Evolutionary conservation across 2,888 invertebrate genomes (phyloP), one percentile per base, ranked within the genome.

Genomic region (Cylindroiulus punctatus): DNA sequence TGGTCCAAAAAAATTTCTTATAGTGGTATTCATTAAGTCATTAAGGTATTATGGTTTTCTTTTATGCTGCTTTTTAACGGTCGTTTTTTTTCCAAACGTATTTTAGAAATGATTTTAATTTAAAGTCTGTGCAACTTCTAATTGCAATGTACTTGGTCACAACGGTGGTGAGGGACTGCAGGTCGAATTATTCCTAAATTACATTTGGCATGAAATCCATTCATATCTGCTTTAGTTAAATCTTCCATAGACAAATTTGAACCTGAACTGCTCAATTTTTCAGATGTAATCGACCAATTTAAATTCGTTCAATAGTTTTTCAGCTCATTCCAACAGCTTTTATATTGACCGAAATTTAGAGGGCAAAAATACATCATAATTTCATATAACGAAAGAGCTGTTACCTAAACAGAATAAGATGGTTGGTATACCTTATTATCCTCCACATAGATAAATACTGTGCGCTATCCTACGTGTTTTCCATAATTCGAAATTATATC

Each of bases 191-290:
- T 57, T 65, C 65, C 65, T 26, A 65, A 65, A 26, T 65, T 65
- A 22, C 10, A 65, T 65, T 65, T 65, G 65, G 12, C 26, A 44
- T 10, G 76, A 76, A 76, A 76, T 30, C 26, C 76, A 12, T 30
- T 30, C 76, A 76, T 30, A 76, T 30, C 76, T 76, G 76, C 22
- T 76, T n/a, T 65, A 2, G 26, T 14, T 76, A 76, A 26, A 30
- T 30, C 30, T 76, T 76, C 8, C 76, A 8, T 76, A 76, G 76
- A 76, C 76, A 76, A 76, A 30, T 76, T 30, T 76, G 76, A 76
- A 76, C 10, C 76, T 76, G 76, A 76, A 76, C 76, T 76, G 76
- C 76, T 76, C 76, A 76, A 76, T 76, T 76, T 76, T 76, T 76
- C 76, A 76, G 76, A 76, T 76, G 76, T 17, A 76, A 76, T 30